These are phyloP conservation scores for Chalcosyrphus nemorum DNA, from an alignment of 2,888 invertebrate species.

Conservation along the genomic window DNA sequence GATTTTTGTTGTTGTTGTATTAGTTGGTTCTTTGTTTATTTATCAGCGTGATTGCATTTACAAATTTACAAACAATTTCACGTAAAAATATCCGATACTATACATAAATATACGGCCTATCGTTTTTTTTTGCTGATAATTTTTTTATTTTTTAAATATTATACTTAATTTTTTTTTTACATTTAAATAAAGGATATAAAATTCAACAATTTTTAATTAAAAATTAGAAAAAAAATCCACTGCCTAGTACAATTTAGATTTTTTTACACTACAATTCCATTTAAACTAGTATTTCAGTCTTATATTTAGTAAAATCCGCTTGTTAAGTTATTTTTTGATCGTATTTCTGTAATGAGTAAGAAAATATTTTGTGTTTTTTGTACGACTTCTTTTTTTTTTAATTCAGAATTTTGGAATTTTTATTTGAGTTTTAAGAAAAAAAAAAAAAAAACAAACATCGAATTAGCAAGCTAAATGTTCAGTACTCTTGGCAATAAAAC, in stretches of 20 bases:
- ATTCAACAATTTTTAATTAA: constrained; percentile 27
- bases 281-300: constrained; percentile 82
- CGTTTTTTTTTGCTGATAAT: not conserved
- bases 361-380: constrained; percentile 40
- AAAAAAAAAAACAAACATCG: constrained; percentile 64
- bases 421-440: constrained; percentile 43
- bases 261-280: constrained; percentile 39
- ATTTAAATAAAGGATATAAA: constrained; percentile 72
- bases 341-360: constrained; percentile 79
- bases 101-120: constrained; percentile 3
- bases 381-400: not conserved
- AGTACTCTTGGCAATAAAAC: constrained; percentile 34
- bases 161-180: constrained; percentile 71
- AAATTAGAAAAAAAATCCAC: constrained; percentile 29
- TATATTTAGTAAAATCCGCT: constrained; percentile 81
- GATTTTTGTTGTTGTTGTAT: constrained; percentile 10
- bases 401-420: not conserved
- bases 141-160: constrained; percentile 22
- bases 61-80: constrained; percentile 53
- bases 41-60: constrained; percentile 27
- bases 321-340: constrained; percentile 81
- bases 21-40: constrained; percentile 17
- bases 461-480: constrained; percentile 55
- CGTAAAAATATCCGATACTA: constrained; percentile 13
- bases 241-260: constrained; percentile 2